Base-by-base conservation (phyloP, 2,113 vertebrate genomes). In the Callipepla californica region DNA sequence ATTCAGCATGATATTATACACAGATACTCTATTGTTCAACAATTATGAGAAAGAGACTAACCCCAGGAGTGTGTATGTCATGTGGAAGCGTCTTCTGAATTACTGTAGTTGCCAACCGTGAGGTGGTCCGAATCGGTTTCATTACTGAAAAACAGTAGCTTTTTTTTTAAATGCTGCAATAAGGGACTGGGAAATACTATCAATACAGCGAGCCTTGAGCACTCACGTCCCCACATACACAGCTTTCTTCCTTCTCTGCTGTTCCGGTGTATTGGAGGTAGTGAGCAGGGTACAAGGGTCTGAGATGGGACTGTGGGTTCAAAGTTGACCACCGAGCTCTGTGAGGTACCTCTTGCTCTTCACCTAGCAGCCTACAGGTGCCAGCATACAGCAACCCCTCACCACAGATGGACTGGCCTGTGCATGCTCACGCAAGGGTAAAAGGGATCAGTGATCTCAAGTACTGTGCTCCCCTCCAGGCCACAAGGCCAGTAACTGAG, bases 111-210 rank as follows among this genome's bases (percentile, higher is more conserved):
- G 97, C 95, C 97, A 96, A 93, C 88, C 78, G 97, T 93, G 87
- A 97, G 96, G 66, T 89, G 95, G 58, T 97, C 97, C 91, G 94
- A 96, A 96, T 97, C 95, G 78, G 85, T 93, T 80, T 96, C 96
- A n/a, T 95, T 94, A 97, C 96, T 97, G 97, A 95, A 96, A 97
- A 96, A 97, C 93, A 97, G 91, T 89, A 94, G 91, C 94, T 91
- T 69, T 70, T 87, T 84, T 95, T 85, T 88, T 28, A 93, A 6
- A 42, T 74, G 76, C 95, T 87, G 89, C 62, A 92, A 61, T 21
- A 25, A 93, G 89, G 95, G 84, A 82, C 91, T 53, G 48, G 91
- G 66, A 86, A 87, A 92, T 72, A 81, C 63, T 62, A 19, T 40
- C 55, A 70, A 23, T 28, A 80, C 28, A 92, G 70, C 28, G 2